phyloP scores from a whole-genome alignment of 1,140 invertebrate genomes.

The Leptopilina clavipes region DNA sequence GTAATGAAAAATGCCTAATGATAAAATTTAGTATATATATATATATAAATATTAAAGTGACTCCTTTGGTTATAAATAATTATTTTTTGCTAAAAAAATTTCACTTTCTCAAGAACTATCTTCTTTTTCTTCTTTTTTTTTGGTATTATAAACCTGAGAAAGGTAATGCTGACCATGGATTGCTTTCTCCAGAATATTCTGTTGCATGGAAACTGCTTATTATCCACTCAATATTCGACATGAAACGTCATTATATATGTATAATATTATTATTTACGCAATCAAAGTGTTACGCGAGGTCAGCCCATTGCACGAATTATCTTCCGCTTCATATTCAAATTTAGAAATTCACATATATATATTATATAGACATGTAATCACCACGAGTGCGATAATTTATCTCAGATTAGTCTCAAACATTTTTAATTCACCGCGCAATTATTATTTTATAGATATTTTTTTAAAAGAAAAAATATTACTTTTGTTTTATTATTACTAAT shows the following conservation, averaged over 20 bases:
- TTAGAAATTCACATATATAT: constrained; percentile 24
- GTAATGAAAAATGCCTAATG: background rate
- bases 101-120: constrained; percentile 18
- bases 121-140: background rate
- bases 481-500: background rate
- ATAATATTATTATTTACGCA: constrained; percentile 40
- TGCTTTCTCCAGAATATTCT: constrained; percentile 23
- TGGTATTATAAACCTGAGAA: background rate
- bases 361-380: too few species aligned
- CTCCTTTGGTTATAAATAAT: background rate
- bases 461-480: background rate
- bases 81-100: background rate
- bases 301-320: constrained; percentile 31
- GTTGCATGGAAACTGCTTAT: constrained; percentile 14
- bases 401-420: constrained; percentile 2
- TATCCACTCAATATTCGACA: constrained; percentile 33
- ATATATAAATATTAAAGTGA: background rate
- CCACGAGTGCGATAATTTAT: background rate
- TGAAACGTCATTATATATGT: constrained; percentile 9
- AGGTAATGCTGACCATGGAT: constrained; percentile 10
- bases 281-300: constrained; percentile 40
- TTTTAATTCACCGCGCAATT: constrained; percentile 6
- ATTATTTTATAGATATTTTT: background rate
- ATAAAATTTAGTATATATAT: background rate
- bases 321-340: constrained; percentile 25